These are phyloP conservation scores for Eubasilissa splendida DNA, from an alignment of 2,888 invertebrate species.

Conservation along the genomic window DNA sequence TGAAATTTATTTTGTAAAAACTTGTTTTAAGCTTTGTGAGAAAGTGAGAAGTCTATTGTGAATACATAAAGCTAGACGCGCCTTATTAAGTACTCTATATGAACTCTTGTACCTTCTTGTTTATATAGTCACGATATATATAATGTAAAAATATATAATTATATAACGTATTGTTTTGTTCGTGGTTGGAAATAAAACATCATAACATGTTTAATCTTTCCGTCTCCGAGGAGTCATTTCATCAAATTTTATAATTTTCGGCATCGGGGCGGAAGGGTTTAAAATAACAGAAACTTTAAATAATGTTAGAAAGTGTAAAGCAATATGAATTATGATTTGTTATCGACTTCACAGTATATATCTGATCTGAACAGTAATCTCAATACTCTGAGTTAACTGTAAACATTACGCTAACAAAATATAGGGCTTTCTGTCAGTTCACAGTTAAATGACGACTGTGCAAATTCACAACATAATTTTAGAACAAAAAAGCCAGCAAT, in stretches of 20 bases:
- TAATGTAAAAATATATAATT: constrained; percentile 31
- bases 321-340: constrained; percentile 2
- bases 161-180: constrained; percentile 1
- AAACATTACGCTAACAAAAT: too few relatives aligned
- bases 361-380: too few relatives aligned
- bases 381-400: too few relatives aligned
- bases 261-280: background rate
- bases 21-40: constrained; percentile 51
- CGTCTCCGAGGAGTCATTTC: too few relatives aligned
- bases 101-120: constrained; percentile 51
- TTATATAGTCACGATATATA: constrained; percentile 31
- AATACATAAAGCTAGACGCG: constrained; percentile 51
- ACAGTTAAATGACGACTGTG: too few relatives aligned
- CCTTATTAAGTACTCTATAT: constrained; percentile 54
- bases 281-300: background rate
- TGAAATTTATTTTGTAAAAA: constrained; percentile 53
- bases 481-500: too few relatives aligned
- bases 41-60: constrained; percentile 40
- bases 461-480: too few relatives aligned
- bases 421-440: too few relatives aligned
- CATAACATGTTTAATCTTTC: too few relatives aligned
- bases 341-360: background rate
- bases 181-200: background rate
- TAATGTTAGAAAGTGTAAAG: constrained; percentile 7
- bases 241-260: background rate